These are phyloP conservation scores for Nomada lathburiana DNA, from an alignment of 2,888 invertebrate genomes.

Conservation along the genomic window DNA sequence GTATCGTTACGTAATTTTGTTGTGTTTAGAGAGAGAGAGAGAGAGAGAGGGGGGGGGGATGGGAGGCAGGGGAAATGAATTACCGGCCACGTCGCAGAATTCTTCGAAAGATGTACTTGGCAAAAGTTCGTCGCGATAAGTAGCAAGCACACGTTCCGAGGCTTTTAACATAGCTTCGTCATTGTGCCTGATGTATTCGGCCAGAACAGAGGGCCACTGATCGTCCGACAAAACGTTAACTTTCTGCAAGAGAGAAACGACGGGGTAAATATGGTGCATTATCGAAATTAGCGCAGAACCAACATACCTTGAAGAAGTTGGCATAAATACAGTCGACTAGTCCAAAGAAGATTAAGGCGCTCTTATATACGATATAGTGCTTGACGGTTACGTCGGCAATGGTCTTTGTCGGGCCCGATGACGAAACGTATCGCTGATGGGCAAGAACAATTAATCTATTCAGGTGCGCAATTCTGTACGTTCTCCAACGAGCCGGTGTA, in stretches of 20 bases:
- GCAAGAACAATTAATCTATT: constrained; percentile 91
- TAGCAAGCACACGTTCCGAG: constrained; percentile 92
- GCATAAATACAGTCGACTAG: constrained; percentile 94
- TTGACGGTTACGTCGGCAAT: constrained; percentile 85
- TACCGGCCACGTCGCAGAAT: constrained; percentile 96
- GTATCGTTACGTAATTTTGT: background rate
- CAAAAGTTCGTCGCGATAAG: constrained; percentile 94
- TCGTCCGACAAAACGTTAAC: constrained; percentile 90
- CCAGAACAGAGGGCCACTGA: constrained; percentile 95
- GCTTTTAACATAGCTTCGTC: constrained; percentile 96
- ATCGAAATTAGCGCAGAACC: background rate
- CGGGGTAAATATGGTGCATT: background rate
- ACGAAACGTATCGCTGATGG: constrained; percentile 90
- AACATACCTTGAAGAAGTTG: constrained; percentile 92
- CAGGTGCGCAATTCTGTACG: constrained; percentile 89
- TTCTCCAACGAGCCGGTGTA: constrained; percentile 91
- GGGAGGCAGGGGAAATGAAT: constrained; percentile 61
- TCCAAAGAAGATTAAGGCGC: constrained; percentile 93
- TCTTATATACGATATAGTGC: constrained; percentile 93
- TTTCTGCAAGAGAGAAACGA: constrained; percentile 85
- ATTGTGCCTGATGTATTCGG: constrained; percentile 97
- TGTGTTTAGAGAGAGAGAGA: too few species aligned
- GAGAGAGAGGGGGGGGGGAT: too few species aligned
- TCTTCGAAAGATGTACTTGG: constrained; percentile 96
- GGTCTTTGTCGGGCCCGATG: constrained; percentile 87